Base-by-base conservation (phyloP, 2,113 vertebrate species). In the Apeltes quadracus region DNA sequence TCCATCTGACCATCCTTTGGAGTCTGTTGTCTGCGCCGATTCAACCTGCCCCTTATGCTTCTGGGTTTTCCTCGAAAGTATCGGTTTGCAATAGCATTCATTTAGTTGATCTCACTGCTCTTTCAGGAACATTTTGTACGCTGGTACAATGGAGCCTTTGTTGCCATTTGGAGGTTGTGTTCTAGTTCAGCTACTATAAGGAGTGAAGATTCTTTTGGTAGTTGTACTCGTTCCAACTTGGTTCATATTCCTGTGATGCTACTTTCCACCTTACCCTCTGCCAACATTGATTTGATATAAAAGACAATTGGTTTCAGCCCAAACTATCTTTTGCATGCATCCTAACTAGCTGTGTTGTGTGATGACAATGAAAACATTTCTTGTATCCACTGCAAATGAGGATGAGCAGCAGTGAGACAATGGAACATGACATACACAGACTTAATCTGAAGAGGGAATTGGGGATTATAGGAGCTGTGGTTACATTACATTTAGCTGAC, bases 391-490 rank as follows among this genome's bases (percentile, higher is more conserved):
- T 9, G 12, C 1, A 9, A 44, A 29, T 16, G 4, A 2, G 1
- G 46, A 6, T n/a, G 4, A 16, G 38, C 27, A 36, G 0, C 9
- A 6, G 4, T 73, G 20, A 13, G 1, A 75, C 7, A 4, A 92
- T 92, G 83, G 65, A 69, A 16, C 29, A 32, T 16, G 61, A 78
- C 36, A 27, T 69, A 20, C 13, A 79, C 8, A 64, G 36, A 61
- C 44, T 93, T 5, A 86, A 61, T 18, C 75, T 93, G 68, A 88
- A 88, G 69, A 79, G 90, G 27, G 88, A 91, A 27, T 72, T 93
- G 27, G 92, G 92, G 38, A 41, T 96, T 41, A 81, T 95, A 34
- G 95, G 93, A 0, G 81, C 92, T 0, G 83, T 95, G 65, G n/a
- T n/a, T n/a, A n/a, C n/a, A n/a, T n/a, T n/a, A n/a, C n/a, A n/a